Evolutionary conservation across 2,113 vertebrate genomes (phyloP).

Genomic region (Okapia johnstoni): DNA sequence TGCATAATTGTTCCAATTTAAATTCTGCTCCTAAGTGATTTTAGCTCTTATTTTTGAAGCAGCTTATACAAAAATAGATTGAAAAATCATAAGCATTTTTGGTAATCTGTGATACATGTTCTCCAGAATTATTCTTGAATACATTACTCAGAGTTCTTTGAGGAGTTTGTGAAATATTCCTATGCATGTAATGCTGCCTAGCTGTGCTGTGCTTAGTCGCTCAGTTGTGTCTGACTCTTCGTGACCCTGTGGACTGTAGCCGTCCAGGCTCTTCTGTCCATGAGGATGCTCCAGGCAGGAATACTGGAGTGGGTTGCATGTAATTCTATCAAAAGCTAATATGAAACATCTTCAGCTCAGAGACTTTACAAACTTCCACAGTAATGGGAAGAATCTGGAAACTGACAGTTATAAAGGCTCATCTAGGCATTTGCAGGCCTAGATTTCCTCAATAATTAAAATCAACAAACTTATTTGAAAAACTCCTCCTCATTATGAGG

Average conservation of each 20-base stretch:
- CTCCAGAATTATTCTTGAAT: not conserved
- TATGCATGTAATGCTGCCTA: not conserved
- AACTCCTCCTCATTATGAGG: not conserved
- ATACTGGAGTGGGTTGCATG: not conserved
- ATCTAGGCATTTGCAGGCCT: not conserved
- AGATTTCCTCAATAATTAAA: not conserved
- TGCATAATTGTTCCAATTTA: not conserved
- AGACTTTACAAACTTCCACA: not conserved
- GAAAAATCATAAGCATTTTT: not conserved
- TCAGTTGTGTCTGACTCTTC: not conserved
- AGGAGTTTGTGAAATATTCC: not conserved
- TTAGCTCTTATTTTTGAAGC: not conserved
- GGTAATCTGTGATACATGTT: not conserved
- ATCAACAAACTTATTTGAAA: not conserved
- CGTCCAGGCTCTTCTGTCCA: not conserved
- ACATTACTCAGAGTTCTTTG: not conserved
- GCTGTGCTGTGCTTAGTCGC: accelerated
- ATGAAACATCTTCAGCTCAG: not conserved
- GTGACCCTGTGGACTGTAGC: not conserved
- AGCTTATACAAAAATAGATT: not conserved
- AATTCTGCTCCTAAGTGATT: not conserved
- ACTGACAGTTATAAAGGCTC: not conserved
- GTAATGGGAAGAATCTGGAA: not conserved
- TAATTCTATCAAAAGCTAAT: not conserved
- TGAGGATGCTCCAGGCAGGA: not conserved